phyloP scores from a whole-genome alignment of 2,113 vertebrate species.

The Oenanthe melanoleuca region DNA sequence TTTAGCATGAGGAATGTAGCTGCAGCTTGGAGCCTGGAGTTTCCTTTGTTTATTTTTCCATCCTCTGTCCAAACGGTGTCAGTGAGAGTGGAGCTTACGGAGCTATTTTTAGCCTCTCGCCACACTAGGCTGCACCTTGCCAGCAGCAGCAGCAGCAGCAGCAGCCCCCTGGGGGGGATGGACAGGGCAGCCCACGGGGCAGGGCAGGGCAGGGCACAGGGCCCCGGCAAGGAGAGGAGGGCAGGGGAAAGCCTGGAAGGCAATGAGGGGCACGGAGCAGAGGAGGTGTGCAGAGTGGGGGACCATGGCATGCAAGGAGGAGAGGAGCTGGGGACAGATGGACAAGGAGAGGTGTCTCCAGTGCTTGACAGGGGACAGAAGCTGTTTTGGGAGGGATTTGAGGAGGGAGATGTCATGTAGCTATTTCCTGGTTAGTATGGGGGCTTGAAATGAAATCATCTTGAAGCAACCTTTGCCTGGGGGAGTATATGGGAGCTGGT shows the following conservation, averaged over 20 bases:
- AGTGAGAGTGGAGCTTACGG: slow-evolving; percentile 40
- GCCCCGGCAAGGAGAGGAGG: neutral
- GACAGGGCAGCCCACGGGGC: neutral
- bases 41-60: slow-evolving; percentile 77
- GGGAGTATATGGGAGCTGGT: neutral
- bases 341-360: neutral
- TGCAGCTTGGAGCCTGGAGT: slow-evolving; percentile 48
- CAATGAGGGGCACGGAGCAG: neutral
- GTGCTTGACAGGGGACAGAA: neutral
- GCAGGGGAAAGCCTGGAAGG: neutral
- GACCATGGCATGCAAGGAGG: neutral
- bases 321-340: neutral
- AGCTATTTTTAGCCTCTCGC: slow-evolving; percentile 69
- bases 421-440: neutral
- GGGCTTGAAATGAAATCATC: neutral
- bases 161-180: neutral
- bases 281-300: neutral
- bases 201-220: neutral
- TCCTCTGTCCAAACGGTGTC: slow-evolving; percentile 70
- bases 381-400: neutral
- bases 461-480: neutral
- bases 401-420: neutral
- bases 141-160: slow-evolving; percentile 35
- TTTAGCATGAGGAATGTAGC: slow-evolving; percentile 54
- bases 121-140: slow-evolving; percentile 63